Base-by-base conservation (phyloP, 1,140 invertebrate genomes). In the Diorhabda sublineata region DNA sequence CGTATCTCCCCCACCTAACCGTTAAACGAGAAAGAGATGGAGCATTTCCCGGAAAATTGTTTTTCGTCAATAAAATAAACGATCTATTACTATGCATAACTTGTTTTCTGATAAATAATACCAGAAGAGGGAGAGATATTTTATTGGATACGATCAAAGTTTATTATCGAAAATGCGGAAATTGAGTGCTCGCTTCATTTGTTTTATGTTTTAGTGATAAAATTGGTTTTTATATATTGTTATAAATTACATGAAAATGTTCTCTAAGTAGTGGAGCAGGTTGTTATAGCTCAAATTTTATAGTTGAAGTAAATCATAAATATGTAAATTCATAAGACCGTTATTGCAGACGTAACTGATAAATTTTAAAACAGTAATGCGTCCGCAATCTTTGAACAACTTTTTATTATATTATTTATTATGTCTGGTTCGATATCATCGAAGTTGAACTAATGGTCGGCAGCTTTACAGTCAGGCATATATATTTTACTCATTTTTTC, bases 81-180 rank as follows among this genome's bases (percentile, higher is more conserved):
- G 47, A 52, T 52, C 47, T n/a, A 52, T 52, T 52, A 52, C n/a
- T 52, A 52, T 52, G 47, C 47, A 52, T 52, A 52, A 52, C 47
- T 52, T 52, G 47, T 52, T 52, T 52, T 52, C 47, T 52, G 47
- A 52, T 52, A 52, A 52, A 52, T 52, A 52, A 52, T 52, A 52
- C 6, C n/a, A 52, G n/a, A 52, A 52, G 47, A n/a, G 47, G 47
- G 47, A 52, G 47, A 52, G 6, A 52, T 52, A 52, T 52, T 52
- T 52, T 52, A 52, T 52, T 52, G 47, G 47, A 52, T 52, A 52
- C 47, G 47, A 52, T 52, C 47, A 52, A 52, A 52, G 47, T 52
- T 52, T 52, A 52, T 52, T 52, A 52, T 52, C 47, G 47, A 52
- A 52, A 52, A 52, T 52, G 47, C 47, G 47, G 47, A 52, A 52